A percentile compares a stretch with the other conserved stretches of the same genome.
These are phyloP conservation scores for Acrossocheilus wenchowensis DNA, from an alignment of 2,797 vertebrate genomes.

Conservation along the genomic window DNA sequence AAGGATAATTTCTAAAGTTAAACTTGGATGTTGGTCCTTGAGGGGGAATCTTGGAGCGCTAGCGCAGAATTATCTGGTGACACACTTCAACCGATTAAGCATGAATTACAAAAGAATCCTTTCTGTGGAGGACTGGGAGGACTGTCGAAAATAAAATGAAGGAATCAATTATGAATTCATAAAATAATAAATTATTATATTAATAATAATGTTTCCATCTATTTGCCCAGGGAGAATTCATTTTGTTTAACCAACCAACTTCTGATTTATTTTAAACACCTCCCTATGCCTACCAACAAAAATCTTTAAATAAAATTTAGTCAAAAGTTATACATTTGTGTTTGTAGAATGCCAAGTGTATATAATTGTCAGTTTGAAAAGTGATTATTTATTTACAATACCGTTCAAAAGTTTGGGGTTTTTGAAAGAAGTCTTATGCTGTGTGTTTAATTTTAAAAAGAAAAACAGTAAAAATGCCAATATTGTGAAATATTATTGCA, in stretches of 20 bases:
- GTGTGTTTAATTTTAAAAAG: no score
- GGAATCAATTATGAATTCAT: not conserved
- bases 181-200: not conserved
- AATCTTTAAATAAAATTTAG: not conserved
- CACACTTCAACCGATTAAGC: conserved; percentile 13
- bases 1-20: conserved; percentile 10
- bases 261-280: not conserved
- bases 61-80: not conserved
- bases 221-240: not conserved
- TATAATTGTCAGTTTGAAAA: not conserved
- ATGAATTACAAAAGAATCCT: not conserved
- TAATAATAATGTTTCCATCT: not conserved
- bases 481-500: not conserved
- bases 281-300: not conserved
- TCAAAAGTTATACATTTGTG: not conserved
- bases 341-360: not conserved
- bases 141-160: conserved; percentile 6
- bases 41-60: not conserved
- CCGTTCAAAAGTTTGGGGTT: not conserved
- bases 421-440: not conserved
- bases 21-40: conserved; percentile 4
- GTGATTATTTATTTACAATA: not conserved
- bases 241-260: not conserved
- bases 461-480: not conserved
- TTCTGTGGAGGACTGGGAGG: not conserved